Evolutionary conservation across 2,888 invertebrate species (phyloP).

Genomic region (Lutraria lutraria): DNA sequence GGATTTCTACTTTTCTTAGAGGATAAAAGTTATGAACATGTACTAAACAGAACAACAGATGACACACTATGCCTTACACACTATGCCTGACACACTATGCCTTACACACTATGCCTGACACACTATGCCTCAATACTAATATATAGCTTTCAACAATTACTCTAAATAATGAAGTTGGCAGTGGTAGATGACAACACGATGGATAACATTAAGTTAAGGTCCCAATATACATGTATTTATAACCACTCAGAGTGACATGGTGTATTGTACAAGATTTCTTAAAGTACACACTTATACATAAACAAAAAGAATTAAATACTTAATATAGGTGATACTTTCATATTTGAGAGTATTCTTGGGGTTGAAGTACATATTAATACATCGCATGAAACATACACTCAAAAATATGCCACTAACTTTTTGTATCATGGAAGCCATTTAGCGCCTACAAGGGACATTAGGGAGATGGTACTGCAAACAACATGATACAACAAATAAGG

Average conservation of each 20-base stretch:
- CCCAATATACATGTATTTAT: no score
- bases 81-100: neutral
- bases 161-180: constrained; percentile 5
- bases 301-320: neutral
- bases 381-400: neutral
- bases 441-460: no score
- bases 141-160: neutral
- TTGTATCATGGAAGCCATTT: no score
- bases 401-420: no score
- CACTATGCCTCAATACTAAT: neutral
- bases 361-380: neutral
- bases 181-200: neutral
- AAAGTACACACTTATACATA: neutral
- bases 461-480: no score
- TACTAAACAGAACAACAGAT: neutral
- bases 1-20: neutral
- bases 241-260: neutral
- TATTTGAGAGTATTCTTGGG: neutral
- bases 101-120: no score
- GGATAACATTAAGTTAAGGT: neutral
- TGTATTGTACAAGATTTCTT: neutral
- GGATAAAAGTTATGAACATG: neutral
- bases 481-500: no score
- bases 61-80: neutral
- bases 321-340: neutral